A percentile compares a stretch with the other conserved stretches of the same genome.
phyloP scores from a whole-genome alignment of 2,113 vertebrate species.

The Helogale parvula region DNA sequence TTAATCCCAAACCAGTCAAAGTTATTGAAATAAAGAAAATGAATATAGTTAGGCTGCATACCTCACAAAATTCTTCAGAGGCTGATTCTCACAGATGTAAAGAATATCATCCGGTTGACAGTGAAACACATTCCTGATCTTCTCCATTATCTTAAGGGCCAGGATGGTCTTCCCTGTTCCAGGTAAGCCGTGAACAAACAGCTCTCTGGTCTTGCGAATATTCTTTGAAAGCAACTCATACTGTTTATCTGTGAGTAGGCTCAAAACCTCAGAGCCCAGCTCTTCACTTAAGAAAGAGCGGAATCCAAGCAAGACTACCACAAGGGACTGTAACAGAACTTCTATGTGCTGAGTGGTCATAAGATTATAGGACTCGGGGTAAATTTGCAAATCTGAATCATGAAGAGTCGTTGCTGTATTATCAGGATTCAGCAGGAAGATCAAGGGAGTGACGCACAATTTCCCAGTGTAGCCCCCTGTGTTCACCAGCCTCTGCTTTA shows the following conservation, averaged over 20 bases:
- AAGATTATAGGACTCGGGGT: slow-evolving; percentile 50
- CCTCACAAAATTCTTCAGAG: slow-evolving; percentile 66
- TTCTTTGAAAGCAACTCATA: slow-evolving; percentile 74
- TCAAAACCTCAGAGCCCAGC: slow-evolving; percentile 74
- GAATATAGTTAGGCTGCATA: slow-evolving; percentile 28
- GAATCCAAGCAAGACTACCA: slow-evolving; percentile 70
- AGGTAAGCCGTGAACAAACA: slow-evolving; percentile 80
- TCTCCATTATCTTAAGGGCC: slow-evolving; percentile 76
- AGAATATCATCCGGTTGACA: slow-evolving; percentile 69
- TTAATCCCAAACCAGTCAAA: not conserved
- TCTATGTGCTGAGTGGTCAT: not conserved
- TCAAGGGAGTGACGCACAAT: slow-evolving; percentile 66
- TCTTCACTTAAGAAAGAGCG: slow-evolving; percentile 65
- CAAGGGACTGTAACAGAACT: slow-evolving; percentile 53
- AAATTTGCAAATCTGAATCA: not conserved
- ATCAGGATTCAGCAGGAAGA: not conserved
- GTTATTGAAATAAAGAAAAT: not conserved
- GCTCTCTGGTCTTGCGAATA: slow-evolving; percentile 41
- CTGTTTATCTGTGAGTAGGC: slow-evolving; percentile 78
- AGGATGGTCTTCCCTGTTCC: slow-evolving; percentile 82
- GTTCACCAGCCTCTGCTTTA: slow-evolving; percentile 81
- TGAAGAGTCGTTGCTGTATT: rapidly evolving
- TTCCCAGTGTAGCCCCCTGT: slow-evolving; percentile 74
- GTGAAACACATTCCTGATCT: slow-evolving; percentile 59
- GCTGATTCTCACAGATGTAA: slow-evolving; percentile 81